These are phyloP conservation scores for Branchinecta lynchi DNA, from an alignment of 1,140 invertebrate genomes.

Conservation along the genomic window DNA sequence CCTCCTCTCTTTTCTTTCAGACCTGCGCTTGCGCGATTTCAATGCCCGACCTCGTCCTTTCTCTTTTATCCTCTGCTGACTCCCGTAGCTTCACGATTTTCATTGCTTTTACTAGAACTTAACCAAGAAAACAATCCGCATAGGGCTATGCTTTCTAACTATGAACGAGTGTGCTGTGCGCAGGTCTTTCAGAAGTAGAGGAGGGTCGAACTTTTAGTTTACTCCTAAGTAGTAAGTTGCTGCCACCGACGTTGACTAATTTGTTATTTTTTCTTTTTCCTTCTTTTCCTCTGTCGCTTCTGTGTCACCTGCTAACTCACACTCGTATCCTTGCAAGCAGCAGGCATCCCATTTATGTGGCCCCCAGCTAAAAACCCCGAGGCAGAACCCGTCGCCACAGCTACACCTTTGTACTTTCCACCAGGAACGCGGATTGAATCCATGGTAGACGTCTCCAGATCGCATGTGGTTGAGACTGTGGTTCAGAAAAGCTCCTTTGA, in stretches of 20 bases:
- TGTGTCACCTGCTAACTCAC: slow-evolving; percentile 1
- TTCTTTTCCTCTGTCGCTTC: not conserved
- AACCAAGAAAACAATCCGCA: not conserved
- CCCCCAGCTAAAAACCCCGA: slow-evolving; percentile 7
- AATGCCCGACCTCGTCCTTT: not conserved
- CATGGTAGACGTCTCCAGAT: not conserved
- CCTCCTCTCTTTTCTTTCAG: not conserved
- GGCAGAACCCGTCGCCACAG: slow-evolving; percentile 6
- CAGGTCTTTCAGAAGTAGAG: slow-evolving; percentile 11
- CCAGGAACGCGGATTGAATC: not conserved
- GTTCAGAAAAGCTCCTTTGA: not conserved
- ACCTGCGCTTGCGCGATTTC: slow-evolving; percentile 8
- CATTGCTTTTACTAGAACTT: not conserved
- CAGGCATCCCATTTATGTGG: not conserved
- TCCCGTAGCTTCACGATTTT: not conserved
- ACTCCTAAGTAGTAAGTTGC: too few relatives aligned
- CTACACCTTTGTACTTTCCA: slow-evolving; percentile 14
- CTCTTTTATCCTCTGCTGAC: not conserved
- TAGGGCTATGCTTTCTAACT: slow-evolving; percentile 11
- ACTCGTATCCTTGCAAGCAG: not conserved
- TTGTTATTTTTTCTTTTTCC: not conserved
- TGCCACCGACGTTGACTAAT: not conserved
- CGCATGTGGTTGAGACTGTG: not conserved
- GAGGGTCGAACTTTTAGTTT: not conserved
- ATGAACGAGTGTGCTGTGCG: not conserved